Base-by-base conservation (phyloP, 2,888 invertebrate genomes). In the Andrena chrysosceles region DNA sequence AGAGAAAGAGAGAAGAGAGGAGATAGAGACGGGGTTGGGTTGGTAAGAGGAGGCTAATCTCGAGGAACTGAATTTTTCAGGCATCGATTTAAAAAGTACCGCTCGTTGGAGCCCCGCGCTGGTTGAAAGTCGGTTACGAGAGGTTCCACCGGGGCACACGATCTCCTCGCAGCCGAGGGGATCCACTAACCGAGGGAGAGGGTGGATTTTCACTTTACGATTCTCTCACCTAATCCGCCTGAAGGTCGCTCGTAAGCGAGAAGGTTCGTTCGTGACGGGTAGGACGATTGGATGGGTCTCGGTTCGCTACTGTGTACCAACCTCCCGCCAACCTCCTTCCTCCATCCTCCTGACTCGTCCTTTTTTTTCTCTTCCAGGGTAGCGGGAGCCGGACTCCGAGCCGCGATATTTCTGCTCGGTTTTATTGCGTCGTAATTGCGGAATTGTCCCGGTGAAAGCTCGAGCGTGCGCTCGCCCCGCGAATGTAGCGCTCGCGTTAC, bases 191-290 rank as follows among this genome's bases (percentile, higher is more conserved):
- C 54, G 64, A n/a, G 10, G 31, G 26, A 29, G 72, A 48, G 20
- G 72, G 71, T 74, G 77, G 84, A 87, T 89, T 85, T 89, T 88
- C 88, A 84, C 88, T 88, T 86, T 85, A 85, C 85, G 87, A 85
- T 87, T 83, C 83, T 87, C 87, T 83, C 85, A 81, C 85, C 88
- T 89, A 89, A 89, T 89, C 89, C 89, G 82, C 76, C 84, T 77
- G 86, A 87, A 86, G 83, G 87, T 86, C 77, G 85, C 86, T 88
- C 88, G 85, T 86, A 87, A 87, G 78, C 85, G 85, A 83, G 78
- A 80, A 78, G 74, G 76, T 77, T 70, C 77, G 81, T 86, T 85
- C 88, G 85, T 85, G 82, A 86, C 81, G 81, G 63, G 73, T 79
- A 76, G 60, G 79, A 81, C 83, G 83, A 87, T 86, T 81, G 84